These are phyloP conservation scores for Cabera pusaria DNA, from an alignment of 2,888 invertebrate species.

Conservation along the genomic window DNA sequence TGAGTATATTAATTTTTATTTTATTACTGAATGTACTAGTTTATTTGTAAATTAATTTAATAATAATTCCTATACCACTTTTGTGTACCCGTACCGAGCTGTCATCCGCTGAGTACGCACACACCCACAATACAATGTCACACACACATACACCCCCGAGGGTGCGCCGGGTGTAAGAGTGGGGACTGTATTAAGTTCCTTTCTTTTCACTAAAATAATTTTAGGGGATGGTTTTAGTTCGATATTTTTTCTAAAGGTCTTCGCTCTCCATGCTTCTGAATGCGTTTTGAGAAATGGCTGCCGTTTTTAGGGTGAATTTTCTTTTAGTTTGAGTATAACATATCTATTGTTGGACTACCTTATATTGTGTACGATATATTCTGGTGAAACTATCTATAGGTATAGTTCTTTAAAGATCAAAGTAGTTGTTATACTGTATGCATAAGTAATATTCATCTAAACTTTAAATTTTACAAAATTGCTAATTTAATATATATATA, in stretches of 20 bases:
- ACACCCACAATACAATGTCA: conserved; percentile 41
- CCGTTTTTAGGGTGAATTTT: conserved; percentile 46
- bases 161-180: conserved; percentile 72
- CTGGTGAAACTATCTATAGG: too few relatives aligned
- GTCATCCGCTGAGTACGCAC: conserved; percentile 70
- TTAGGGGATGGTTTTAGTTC: conserved; percentile 82
- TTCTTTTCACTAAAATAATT: conserved; percentile 84
- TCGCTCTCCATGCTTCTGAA: conserved; percentile 53
- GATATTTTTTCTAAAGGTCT: conserved; percentile 74
- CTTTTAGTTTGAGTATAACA: conserved; percentile 47
- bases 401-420: too few relatives aligned
- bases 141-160: conserved; percentile 46
- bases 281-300: conserved; percentile 76
- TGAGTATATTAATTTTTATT: too few relatives aligned
- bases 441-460: too few relatives aligned
- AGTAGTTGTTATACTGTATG: too few relatives aligned
- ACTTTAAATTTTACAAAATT: too few relatives aligned
- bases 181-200: conserved; percentile 83
- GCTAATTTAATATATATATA: too few relatives aligned
- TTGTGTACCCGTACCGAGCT: conserved; percentile 50
- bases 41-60: conserved; percentile 1
- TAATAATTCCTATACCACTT: conserved; percentile 35
- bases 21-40: too few relatives aligned
- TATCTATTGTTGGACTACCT: conserved; percentile 25
- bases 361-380: too few relatives aligned